A percentile compares a stretch with the other conserved stretches of the same genome.
Evolutionary conservation across 2,113 vertebrate species (phyloP).

Genomic region (Phrynosoma platyrhinos): DNA sequence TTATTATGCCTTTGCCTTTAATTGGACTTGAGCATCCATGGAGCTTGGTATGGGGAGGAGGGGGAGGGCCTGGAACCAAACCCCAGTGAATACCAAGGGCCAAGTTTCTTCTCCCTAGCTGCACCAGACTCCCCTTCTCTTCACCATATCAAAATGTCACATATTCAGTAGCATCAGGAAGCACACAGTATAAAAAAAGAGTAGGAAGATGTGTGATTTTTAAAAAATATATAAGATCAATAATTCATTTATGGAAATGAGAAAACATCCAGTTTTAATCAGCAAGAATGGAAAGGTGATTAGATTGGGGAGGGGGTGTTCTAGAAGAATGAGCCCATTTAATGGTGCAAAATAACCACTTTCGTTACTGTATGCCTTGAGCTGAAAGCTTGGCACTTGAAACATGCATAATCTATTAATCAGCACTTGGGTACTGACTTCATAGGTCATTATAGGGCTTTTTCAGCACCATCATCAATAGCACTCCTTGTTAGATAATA

Average conservation of each 20-base stretch:
- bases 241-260: not conserved
- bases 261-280: not conserved
- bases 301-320: not conserved
- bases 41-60: too few species aligned
- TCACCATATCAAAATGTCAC: not conserved
- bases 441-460: not conserved
- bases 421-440: not conserved
- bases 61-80: not conserved
- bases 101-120: not conserved
- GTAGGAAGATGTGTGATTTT: too few species aligned
- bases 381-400: conserved; percentile 8
- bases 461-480: not conserved
- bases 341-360: not conserved
- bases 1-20: too few species aligned
- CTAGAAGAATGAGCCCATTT: not conserved
- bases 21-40: too few species aligned
- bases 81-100: not conserved
- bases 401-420: not conserved
- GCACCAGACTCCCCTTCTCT: not conserved
- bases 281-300: not conserved
- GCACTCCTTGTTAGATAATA: not conserved
- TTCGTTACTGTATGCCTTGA: not conserved
- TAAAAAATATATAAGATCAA: not conserved
- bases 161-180: not conserved
- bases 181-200: not conserved